Base-by-base conservation (phyloP, 2,113 vertebrate species). In the Corydoras maculifer region DNA sequence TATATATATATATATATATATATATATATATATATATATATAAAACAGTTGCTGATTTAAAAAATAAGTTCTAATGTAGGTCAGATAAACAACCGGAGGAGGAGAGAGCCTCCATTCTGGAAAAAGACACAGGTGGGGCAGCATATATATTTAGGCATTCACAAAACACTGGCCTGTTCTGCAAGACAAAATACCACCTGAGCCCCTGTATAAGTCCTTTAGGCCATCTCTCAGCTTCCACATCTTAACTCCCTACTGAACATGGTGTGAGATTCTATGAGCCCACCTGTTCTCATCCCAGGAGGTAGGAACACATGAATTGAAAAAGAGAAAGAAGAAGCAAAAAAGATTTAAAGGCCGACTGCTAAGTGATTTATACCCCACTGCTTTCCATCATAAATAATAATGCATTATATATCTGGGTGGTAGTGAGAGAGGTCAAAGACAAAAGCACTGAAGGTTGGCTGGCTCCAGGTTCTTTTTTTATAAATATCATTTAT, bases 211-310 rank as follows among this genome's bases (percentile, higher is more conserved):
- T 9, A 11, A 1, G 29, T 15, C 3, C 62, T 65, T 15, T n/a
- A 58, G 31, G 30, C 62, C 10, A 51, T 51, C 53, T 32, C 51
- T 53, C 53, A 53, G 29, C 60, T n/a, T 62, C 54, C 67, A 72
- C 9, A 49, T 83, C 78, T 73, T 77, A 66, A 76, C 79, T 79
- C 80, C 77, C 30, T 73, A 83, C 65, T 72, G 61, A 69, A 80
- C 71, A 69, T 62, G 51, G 25, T 60, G 51, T 49, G 70, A 76
- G 73, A 77, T 69, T 18, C 80, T 78, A 83, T 73, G 74, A 11
- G 80, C 83, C 85, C 87, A 91, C 88, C 89, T 91, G 88, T 86
- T 86, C 81, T 50, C 73, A 70, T 84, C 85, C 78, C 57, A 80
- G 86, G 84, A 84, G 82, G 75, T 83, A 87, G 88, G 85, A 88